phyloP scores from a whole-genome alignment of 1,140 invertebrate genomes.

The Parapsyche elsis region DNA sequence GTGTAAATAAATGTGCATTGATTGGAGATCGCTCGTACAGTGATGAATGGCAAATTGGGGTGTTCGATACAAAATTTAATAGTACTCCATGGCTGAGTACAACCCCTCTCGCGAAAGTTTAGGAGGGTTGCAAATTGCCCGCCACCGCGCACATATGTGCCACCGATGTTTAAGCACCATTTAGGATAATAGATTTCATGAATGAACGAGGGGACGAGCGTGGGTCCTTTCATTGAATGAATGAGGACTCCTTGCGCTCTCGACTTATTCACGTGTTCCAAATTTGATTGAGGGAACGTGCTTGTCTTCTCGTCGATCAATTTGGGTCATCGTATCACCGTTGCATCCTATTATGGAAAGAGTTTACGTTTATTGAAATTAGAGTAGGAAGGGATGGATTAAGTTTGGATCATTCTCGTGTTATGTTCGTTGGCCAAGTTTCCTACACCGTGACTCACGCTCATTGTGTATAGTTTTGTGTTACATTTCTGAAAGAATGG shows the following conservation, averaged over 20 bases:
- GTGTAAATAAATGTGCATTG: no score
- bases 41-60: no score
- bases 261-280: background rate
- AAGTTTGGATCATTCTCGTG: background rate
- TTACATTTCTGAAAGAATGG: constrained; percentile 25
- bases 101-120: background rate
- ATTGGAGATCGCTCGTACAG: no score
- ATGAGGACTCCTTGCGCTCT: background rate
- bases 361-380: background rate
- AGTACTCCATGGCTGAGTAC: background rate
- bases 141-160: constrained; percentile 53
- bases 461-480: constrained; percentile 6
- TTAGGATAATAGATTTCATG: constrained; percentile 56
- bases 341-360: background rate
- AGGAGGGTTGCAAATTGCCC: constrained; percentile 50
- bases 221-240: constrained; percentile 18
- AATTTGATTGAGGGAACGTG: background rate
- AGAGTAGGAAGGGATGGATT: background rate
- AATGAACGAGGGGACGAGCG: constrained; percentile 37
- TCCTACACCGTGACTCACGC: background rate
- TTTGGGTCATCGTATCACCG: background rate
- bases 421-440: background rate
- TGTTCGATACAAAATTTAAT: constrained; percentile 35
- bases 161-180: constrained; percentile 52
- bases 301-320: background rate